Base-by-base conservation (phyloP, 2,797 vertebrate genomes). In the Sebastes goodei region DNA sequence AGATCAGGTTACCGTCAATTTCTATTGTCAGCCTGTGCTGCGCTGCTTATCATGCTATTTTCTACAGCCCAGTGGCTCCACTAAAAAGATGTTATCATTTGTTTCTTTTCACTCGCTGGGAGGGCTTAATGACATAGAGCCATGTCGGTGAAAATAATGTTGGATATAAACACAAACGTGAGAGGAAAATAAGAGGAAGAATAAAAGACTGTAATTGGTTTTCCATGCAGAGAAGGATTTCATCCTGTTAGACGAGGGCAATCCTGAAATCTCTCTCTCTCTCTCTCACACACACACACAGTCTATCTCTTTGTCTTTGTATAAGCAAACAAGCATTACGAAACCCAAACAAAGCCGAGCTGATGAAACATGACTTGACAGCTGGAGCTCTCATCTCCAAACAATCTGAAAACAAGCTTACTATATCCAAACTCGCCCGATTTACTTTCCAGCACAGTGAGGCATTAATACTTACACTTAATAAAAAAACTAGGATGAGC, bases 361-460 rank as follows among this genome's bases (percentile, higher is more conserved):
- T 88, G 88, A 91, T 78, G 89, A 87, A 83, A 89, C 73, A 29
- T 23, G 83, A 81, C 81, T 80, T 86, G 87, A 91, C 88, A 91
- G 86, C 82, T 81, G 69, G 78, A 88, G 85, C 86, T 85, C 53
- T 82, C 65, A 4, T 88, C 80, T 88, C 74, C 73, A 83, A 86
- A 89, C 82, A 88, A 59, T 66, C 82, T 86, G 55, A 55, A 76
- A 85, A 89, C 78, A 81, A 85, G 56, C 70, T 46, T 9, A 30
- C 64, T 23, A 69, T 23, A 69, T 71, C 55, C 78, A 74, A 90
- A 88, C 73, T 72, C 53, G 27, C 59, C 62, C 21, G 10, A 33
- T 82, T 81, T 78, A 11, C 32, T 81, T 63, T 84, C 42, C 59
- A 73, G 55, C 55, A 32, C 75, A 10, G 21, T 11, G 29, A 84